Evolutionary conservation across 92 coral and sea anemone genomes (phyloP), one percentile per base, ranked within the genome.

Genomic region (Montipora capitata): DNA sequence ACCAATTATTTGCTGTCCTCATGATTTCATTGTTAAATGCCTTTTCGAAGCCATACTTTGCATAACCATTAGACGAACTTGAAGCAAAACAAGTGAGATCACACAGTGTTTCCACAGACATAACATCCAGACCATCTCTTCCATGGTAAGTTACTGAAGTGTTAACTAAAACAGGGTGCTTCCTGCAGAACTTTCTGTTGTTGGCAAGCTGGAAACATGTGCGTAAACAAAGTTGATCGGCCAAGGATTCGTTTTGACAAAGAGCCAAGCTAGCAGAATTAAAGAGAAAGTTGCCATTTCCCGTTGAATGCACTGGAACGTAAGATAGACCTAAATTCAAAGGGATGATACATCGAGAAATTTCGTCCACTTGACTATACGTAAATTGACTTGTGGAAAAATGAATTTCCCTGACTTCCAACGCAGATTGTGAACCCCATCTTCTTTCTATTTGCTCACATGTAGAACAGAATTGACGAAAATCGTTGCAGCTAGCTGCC

Each of bases 221-320:
- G 27, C 83, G 74, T 16, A 92, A 76, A 27, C 92, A 51, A 17
- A 87, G 71, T 63, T 87, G 86, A 73, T 44, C 14, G 40, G 85
- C 81, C 68, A 85, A 61, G 44, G 14, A 68, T 69, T 80, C 88
- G 9, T 48, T 54, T 15, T 88, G 87, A 76, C 91, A 89, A 72
- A 93, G 13, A 40, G 91, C 93, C 52, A 89, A 16, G 75, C 96
- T 93, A 59, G 93, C 89, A 74, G 92, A 72, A 62, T 88, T 83
- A 73, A 92, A 92, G 10, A 88, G 71, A 57, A 82, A 85, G 89
- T 85, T 85, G 64, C 82, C 89, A 45, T 76, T 40, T 41, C 89
- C 89, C 15, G 82, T 75, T 1, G 68, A 3, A 12, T 43, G 68
- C 16, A 85, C 68, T 64, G 89, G 82, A 40, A 74, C 79, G 10